Percentiles rank a stretch among this genome's conserved stretches.
phyloP scores from a whole-genome alignment of 2,113 vertebrate species.

The Crypturellus undulatus region DNA sequence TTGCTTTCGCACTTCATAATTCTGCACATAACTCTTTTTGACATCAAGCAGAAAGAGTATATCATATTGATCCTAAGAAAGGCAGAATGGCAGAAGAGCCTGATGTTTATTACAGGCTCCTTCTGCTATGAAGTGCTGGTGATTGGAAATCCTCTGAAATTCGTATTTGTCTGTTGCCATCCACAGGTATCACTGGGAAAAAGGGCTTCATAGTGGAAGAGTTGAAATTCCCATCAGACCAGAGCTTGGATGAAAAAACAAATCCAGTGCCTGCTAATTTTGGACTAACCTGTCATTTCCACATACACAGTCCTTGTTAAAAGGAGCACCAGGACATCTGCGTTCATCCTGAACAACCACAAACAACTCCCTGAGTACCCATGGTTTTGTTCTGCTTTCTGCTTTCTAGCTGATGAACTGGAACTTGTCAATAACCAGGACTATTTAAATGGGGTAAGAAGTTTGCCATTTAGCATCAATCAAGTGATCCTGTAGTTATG shows the following conservation, averaged over 20 bases:
- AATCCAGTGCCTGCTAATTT: not conserved
- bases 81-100: not conserved
- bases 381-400: not conserved
- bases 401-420: not conserved
- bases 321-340: not conserved
- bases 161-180: not conserved
- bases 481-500: not conserved
- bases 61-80: not conserved
- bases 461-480: not conserved
- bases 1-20: not conserved
- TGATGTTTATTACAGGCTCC: not conserved
- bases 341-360: not conserved
- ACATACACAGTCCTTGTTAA: not conserved
- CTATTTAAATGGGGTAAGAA: not conserved
- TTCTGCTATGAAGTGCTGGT: not conserved
- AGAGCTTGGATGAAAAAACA: not conserved
- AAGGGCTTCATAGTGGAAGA: not conserved
- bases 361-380: not conserved
- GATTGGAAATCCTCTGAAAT: not conserved
- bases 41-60: not conserved
- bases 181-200: not conserved
- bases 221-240: not conserved
- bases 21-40: not conserved
- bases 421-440: not conserved
- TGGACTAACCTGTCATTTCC: not conserved